These are phyloP conservation scores for Neolamprologus cancellatus DNA, from an alignment of 2,113 vertebrate genomes.

Conservation along the genomic window DNA sequence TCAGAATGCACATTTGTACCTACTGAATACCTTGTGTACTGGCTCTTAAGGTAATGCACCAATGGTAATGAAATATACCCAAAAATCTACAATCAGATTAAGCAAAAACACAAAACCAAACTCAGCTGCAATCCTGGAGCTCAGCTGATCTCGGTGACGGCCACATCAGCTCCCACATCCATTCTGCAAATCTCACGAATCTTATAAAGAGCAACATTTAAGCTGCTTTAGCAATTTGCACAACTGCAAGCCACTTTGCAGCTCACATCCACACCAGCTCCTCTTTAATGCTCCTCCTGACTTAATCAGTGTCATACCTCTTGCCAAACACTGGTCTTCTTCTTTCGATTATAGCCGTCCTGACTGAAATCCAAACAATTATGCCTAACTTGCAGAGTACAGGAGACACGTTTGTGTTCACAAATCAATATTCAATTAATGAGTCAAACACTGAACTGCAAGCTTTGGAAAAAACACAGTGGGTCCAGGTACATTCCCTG, in stretches of 20 bases:
- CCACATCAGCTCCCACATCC: neutral
- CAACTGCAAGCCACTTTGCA: neutral
- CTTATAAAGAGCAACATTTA: neutral
- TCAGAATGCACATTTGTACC: neutral
- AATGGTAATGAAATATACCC: neutral
- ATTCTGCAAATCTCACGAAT: neutral
- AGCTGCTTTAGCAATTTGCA: neutral
- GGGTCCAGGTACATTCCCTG: neutral
- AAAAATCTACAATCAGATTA: neutral
- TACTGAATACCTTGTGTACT: neutral
- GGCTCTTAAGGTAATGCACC: neutral
- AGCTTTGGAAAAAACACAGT: neutral
- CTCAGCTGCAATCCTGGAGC: neutral
- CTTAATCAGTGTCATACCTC: neutral
- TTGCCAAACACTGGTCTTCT: neutral
- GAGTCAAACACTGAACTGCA: neutral
- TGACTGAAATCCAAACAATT: neutral
- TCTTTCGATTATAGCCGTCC: neutral
- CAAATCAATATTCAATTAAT: neutral
- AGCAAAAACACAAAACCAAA: neutral
- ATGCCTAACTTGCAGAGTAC: neutral
- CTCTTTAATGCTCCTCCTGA: neutral
- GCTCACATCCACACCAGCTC: neutral
- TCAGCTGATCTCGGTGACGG: accelerated
- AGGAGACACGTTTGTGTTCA: neutral